Base-by-base conservation (phyloP, 2,113 vertebrate genomes). In the Ciconia maguari region DNA sequence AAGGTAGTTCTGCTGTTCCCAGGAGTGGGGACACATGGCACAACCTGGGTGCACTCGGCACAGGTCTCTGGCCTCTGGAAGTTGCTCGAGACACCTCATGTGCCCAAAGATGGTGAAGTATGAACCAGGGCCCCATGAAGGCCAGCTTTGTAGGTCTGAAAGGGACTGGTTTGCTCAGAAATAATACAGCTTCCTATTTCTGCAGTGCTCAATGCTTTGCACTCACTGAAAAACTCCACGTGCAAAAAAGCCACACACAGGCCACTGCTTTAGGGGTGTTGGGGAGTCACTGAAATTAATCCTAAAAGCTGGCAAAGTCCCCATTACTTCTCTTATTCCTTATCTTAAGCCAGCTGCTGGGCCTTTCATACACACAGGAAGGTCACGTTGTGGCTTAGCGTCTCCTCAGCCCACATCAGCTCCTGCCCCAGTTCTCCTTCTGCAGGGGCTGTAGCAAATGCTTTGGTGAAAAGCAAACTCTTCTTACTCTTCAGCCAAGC, bases 361-460 rank as follows among this genome's bases (percentile, higher is more conserved):
- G 27, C 25, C 49, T 76, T 90, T 85, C 34, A 13, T 22, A 13
- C 6, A 13, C 41, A 76, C 21, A 74, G 34, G 62, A 85, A 90
- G 12, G 61, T 61, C 62, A 44, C 0, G 0, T 22, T 58, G 34
- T 52, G 32, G 18, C 48, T 83, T 44, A 55, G 11, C 2, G 0
- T 68, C 55, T 42, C 48, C 64, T 81, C 38, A 82, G 52, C 12
- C 26, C 25, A 24, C 0, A 0, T 38, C 44, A 69, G 8, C 57
- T 79, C 44, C 62, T 54, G 36, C 11, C 15, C 30, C 11, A 18
- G 10, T 34, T 90, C 61, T 48, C 30, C 30, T 68, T 64, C 46
- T 61, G 20, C 62, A 69, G 30, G 15, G 4, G 16, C 30, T 57
- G 36, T 25, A 76, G 22, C 27, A 87, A 91, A 84, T 48, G n/a